These are phyloP conservation scores for Xenentodon cancila DNA, from an alignment of 2,797 vertebrate species.

Conservation along the genomic window DNA sequence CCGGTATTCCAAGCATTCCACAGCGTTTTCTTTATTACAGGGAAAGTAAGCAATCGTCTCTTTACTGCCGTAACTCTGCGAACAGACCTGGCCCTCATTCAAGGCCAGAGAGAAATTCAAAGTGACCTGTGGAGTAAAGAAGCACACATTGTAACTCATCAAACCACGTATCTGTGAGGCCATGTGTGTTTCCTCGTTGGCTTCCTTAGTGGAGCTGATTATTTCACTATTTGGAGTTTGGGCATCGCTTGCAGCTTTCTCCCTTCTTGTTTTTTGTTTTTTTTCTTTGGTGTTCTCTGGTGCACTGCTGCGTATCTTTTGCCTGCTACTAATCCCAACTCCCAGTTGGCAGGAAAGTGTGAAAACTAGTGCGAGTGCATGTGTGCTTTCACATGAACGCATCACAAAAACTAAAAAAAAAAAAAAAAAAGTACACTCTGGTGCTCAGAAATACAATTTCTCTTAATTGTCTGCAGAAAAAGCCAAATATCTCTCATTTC, in stretches of 20 bases:
- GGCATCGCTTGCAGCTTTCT: background rate
- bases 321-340: background rate
- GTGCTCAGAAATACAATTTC: background rate
- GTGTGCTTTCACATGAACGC: background rate
- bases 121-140: conserved; percentile 2
- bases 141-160: background rate
- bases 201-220: conserved; percentile 2
- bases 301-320: background rate
- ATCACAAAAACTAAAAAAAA: background rate
- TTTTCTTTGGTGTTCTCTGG: background rate
- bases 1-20: conserved; percentile 23
- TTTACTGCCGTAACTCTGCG: background rate
- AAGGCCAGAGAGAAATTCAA: conserved; percentile 17
- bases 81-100: background rate
- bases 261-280: background rate
- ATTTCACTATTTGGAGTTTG: background rate
- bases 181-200: background rate
- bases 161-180: background rate
- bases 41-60: conserved; percentile 19
- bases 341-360: background rate
- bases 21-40: conserved; percentile 14
- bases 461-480: background rate
- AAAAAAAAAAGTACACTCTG: background rate
- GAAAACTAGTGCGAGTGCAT: background rate
- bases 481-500: too few relatives aligned